Evolutionary conservation across 2,113 vertebrate species (phyloP), one percentile per base, ranked within the genome.

Genomic region (Cacatua alba): DNA sequence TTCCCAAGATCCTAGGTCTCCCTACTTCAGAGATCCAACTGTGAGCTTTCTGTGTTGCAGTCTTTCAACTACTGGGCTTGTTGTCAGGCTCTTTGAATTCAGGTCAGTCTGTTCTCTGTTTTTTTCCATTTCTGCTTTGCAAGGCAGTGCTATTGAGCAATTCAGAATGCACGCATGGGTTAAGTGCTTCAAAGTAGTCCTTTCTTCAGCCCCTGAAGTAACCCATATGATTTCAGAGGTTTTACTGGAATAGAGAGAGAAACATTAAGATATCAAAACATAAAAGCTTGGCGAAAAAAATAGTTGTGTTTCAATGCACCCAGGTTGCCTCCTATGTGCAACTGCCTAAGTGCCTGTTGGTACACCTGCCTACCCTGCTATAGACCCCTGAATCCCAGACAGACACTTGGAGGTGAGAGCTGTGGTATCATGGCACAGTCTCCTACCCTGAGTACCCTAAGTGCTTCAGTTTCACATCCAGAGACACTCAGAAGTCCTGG

Each of bases 81-180:
- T 60, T 93, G 72, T 93, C 62, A 91, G 67, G n/a, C 37, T 82
- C 43, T 89, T 86, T 94, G 82, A 92, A 94, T 94, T 95, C 88
- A 94, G 94, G 86, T 95, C 94, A 94, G 81, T n/a, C 88, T 92
- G 81, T 94, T 92, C 94, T 82, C 90, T 64, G 59, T 2, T 92
- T 91, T 95, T 92, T 95, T 76, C 74, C 62, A 74, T 85, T 82
- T 86, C 67, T 96, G 49, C 57, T 94, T 80, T 77, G 49, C 84
- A 79, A 81, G 29, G 65, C 72, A 86, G 9, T n/a, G 51, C n/a
- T 81, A 24, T 49, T 86, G 90, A 87, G 71, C 41, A 85, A 85
- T 88, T 74, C 75, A 77, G 41, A 82, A 29, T 24, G 10, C 16
- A 7, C 16, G 33, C 44, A 67, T 11, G 53, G 59, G 67, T 79